Evolutionary conservation across 2,888 invertebrate genomes (phyloP).

Genomic region (Candidula unifasciata): DNA sequence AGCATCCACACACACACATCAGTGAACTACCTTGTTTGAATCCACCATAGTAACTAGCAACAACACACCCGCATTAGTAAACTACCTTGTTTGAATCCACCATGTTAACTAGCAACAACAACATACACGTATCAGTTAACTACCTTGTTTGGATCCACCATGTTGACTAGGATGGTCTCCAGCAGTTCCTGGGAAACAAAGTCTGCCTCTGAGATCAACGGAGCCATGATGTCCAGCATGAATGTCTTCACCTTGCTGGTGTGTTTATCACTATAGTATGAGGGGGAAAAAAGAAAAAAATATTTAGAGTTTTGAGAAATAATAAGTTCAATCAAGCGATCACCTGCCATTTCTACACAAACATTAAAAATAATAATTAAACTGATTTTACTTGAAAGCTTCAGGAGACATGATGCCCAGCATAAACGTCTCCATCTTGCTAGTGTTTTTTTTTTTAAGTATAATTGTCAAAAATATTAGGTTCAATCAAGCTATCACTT

Average conservation of each 20-base stretch:
- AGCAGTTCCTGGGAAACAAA: slow-evolving; percentile 94
- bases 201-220: slow-evolving; percentile 95
- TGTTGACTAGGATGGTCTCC: slow-evolving; percentile 94
- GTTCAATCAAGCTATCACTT: too few relatives aligned
- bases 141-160: slow-evolving; percentile 88
- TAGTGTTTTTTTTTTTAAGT: too few relatives aligned
- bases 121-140: background rate
- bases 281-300: too few relatives aligned
- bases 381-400: too few relatives aligned
- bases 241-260: slow-evolving; percentile 96
- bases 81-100: slow-evolving; percentile 86
- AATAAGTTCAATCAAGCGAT: background rate
- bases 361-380: too few relatives aligned
- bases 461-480: too few relatives aligned
- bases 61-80: background rate
- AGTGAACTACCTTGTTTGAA: too few relatives aligned
- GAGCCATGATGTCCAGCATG: slow-evolving; percentile 96
- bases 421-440: too few relatives aligned
- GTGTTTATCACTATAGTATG: slow-evolving; percentile 90
- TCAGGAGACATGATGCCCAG: too few relatives aligned
- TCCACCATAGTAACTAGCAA: too few relatives aligned
- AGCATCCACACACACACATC: too few relatives aligned
- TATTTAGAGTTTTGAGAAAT: background rate
- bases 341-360: too few relatives aligned
- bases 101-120: slow-evolving; percentile 84